Evolutionary conservation across 2,888 invertebrate genomes (phyloP), one percentile per base, ranked within the genome.

Genomic region (Pristionchus fissidentatus): DNA sequence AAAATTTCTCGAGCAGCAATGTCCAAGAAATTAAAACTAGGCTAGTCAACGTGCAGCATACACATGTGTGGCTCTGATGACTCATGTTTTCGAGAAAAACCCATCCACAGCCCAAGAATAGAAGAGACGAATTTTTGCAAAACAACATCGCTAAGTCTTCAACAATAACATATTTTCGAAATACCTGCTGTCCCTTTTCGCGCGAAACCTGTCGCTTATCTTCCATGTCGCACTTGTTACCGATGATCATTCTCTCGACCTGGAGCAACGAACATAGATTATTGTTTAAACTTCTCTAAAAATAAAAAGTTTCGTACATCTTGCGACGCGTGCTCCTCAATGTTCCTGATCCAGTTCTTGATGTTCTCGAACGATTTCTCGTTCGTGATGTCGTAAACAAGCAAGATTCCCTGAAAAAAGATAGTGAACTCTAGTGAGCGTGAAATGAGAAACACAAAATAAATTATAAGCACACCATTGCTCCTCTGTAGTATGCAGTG

Each of bases 281-380:
- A 57, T 26, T 19, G 43, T 32, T 5, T 41, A 83, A 62, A 10
- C 7, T n/a, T n/a, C 52, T 29, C 7, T 46, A 41, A 81, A n/a
- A 0, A 79, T 66, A 35, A 55, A 15, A 32, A 49, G 10, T 32
- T 29, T 52, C 43, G 1, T 15, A 49, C 60, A 43, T 80, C 88
- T 57, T 85, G 84, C 0, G 87, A 81, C 7, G 81, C 81, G 66
- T 81, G 81, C 35, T 81, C 81, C 93, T 98, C 98, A 92, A 98
- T 98, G 94, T 98, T 98, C 91, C 98, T 94, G 90, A 99, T 97
- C 98, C 98, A 99, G 93, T 98, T 98, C 93, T 97, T 97, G 85
- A 99, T 98, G 93, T 98, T 98, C 93, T 98, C 97, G 94, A 98
- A 99, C 97, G 94, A 99, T 94, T 98, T 98, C 93, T 97, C 98